Base-by-base conservation (phyloP, 2,888 invertebrate species). In the Phaonia tiefii region DNA sequence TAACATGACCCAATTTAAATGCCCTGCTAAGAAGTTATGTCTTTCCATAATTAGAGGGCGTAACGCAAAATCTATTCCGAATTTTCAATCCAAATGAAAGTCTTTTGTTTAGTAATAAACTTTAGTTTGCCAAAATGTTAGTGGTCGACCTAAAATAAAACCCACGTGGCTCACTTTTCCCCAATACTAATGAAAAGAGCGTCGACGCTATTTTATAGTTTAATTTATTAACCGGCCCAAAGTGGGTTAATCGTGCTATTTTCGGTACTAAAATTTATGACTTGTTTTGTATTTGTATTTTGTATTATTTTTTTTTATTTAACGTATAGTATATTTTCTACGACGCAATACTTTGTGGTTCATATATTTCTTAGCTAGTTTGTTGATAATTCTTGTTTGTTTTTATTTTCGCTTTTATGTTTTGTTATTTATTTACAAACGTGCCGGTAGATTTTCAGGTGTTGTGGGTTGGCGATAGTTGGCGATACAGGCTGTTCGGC, bases 311-410 rank as follows among this genome's bases (percentile, higher is more conserved):
- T 51, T 17, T 20, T 20, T 22, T 4, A 1, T 37, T 22, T 69
- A 5, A 31, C 8, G 8, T 8, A 31, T 8, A 31, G 31, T 31
- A 31, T 54, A 17, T 17, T 42, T 70, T 54, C 65, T 70, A 51
- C 70, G 56, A 58, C 79, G 79, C 70, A 79, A 66, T 79, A 63
- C n/a, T 31, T 72, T 66, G 46, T 20, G 37, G 60, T 49, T 44
- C 42, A 49, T 15, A 56, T 65, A 26, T 46, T 65, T 13, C 49
- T 67, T 77, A 71, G 31, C 26, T 66, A 56, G 54, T 10, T 1
- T 37, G 44, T 70, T 56, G 44, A 11, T 58, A 26, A 58, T 60
- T 72, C 49, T 46, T 37, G 10, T 60, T 73, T 73, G 67, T 78
- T 73, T 77, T 56, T 51, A 20, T 67, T 63, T 74, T 44, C 15